phyloP scores from a whole-genome alignment of 1,140 invertebrate species.

The Piezodorus guildinii region DNA sequence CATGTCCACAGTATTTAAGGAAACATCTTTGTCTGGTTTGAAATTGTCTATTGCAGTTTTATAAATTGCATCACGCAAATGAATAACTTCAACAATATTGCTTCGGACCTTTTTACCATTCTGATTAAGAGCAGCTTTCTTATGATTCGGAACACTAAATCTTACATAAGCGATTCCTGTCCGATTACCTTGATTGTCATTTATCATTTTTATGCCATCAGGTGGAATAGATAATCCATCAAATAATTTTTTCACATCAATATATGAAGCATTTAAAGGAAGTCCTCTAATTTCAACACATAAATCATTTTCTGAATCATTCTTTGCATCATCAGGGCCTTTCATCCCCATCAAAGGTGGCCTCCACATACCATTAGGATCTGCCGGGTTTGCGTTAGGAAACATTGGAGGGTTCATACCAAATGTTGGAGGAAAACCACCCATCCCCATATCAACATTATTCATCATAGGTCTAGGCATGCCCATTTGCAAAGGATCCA shows the following conservation, averaged over 20 bases:
- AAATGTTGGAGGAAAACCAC: background rate
- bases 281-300: conserved; percentile 61
- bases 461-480: conserved; percentile 7
- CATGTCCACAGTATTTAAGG: background rate
- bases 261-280: conserved; percentile 52
- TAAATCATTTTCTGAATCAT: conserved; percentile 31
- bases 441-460: conserved; percentile 10
- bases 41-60: conserved; percentile 24
- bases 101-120: conserved; percentile 46
- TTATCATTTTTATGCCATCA: conserved; percentile 74
- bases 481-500: conserved; percentile 10
- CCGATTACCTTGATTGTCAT: conserved; percentile 61
- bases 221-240: conserved; percentile 61
- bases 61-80: conserved; percentile 32
- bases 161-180: conserved; percentile 69
- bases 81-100: conserved; percentile 46
- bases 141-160: conserved; percentile 54
- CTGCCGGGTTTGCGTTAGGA: conserved; percentile 20
- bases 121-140: conserved; percentile 51
- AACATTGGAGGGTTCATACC: conserved; percentile 10
- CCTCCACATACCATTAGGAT: conserved; percentile 4
- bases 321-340: background rate
- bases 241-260: conserved; percentile 70
- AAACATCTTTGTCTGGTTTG: conserved; percentile 20
- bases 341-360: background rate